Evolutionary conservation across 2,113 vertebrate species (phyloP).

Genomic region (Larimichthys crocea): DNA sequence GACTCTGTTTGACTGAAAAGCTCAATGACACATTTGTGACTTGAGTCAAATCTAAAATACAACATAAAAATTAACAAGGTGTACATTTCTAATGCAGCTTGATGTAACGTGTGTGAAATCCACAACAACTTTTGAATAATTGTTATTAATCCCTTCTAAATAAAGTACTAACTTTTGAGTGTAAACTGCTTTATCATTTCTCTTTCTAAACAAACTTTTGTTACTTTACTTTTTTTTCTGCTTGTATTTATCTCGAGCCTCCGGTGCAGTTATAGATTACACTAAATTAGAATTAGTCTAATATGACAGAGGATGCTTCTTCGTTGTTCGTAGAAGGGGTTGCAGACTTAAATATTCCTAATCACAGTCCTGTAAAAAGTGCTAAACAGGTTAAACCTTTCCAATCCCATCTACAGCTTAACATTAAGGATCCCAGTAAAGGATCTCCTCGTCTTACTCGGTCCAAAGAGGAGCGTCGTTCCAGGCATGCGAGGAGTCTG

Average conservation of each 20-base stretch:
- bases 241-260: neutral
- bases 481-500: slow-evolving; percentile 20
- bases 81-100: neutral
- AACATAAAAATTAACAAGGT: neutral
- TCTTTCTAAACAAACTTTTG: neutral
- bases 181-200: neutral
- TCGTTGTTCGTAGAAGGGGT: neutral
- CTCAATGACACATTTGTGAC: neutral
- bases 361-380: slow-evolving; percentile 39
- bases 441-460: slow-evolving; percentile 29
- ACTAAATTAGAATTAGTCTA: neutral
- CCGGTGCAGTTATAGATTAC: neutral
- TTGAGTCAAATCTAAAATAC: neutral
- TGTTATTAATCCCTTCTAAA: neutral
- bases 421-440: slow-evolving; percentile 62
- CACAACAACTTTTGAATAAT: neutral
- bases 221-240: neutral
- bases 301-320: neutral
- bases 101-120: neutral
- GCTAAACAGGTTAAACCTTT: slow-evolving; percentile 63
- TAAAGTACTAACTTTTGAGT: neutral
- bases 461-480: slow-evolving; percentile 39
- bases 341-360: slow-evolving; percentile 10
- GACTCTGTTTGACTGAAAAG: neutral
- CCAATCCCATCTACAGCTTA: slow-evolving; percentile 73